Conservation (phyloP, 1,140 invertebrate species). For the Macrocentrus cingulum region DNA sequence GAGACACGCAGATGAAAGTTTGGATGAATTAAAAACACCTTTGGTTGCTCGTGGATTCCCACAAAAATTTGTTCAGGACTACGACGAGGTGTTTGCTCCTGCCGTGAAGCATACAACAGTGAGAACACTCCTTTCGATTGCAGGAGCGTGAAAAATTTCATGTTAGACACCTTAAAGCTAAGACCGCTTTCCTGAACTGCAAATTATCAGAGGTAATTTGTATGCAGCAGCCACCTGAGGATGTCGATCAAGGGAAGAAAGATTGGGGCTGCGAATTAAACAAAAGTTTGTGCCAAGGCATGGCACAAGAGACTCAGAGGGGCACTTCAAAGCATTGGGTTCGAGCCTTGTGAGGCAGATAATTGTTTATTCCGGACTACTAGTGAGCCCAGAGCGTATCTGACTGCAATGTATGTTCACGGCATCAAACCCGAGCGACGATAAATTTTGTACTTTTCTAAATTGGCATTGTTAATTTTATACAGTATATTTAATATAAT, state of each 20-base stretch:
- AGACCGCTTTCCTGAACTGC: background rate
- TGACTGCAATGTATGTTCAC: constrained; percentile 28
- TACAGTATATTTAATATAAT: no score
- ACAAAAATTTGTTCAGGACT: constrained; percentile 49
- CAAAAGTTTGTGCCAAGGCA: background rate
- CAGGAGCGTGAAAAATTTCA: background rate
- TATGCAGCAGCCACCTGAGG: background rate
- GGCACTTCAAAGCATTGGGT: background rate
- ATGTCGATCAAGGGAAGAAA: background rate
- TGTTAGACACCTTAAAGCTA: background rate
- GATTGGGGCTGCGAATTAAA: background rate
- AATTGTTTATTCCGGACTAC: constrained; percentile 18
- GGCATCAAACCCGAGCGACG: no score
- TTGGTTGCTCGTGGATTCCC: constrained; percentile 47
- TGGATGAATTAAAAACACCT: constrained; percentile 43
- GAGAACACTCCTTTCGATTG: background rate
- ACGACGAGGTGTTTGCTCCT: constrained; percentile 12
- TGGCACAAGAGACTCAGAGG: constrained; percentile 23
- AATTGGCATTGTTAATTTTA: no score
- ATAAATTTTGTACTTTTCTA: no score
- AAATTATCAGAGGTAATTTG: background rate
- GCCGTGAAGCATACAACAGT: background rate
- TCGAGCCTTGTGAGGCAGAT: constrained; percentile 6
- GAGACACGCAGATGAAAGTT: no score
- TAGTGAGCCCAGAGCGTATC: background rate